Conservation (phyloP, 2,888 invertebrate species). For the Oeneis ivallda region DNA sequence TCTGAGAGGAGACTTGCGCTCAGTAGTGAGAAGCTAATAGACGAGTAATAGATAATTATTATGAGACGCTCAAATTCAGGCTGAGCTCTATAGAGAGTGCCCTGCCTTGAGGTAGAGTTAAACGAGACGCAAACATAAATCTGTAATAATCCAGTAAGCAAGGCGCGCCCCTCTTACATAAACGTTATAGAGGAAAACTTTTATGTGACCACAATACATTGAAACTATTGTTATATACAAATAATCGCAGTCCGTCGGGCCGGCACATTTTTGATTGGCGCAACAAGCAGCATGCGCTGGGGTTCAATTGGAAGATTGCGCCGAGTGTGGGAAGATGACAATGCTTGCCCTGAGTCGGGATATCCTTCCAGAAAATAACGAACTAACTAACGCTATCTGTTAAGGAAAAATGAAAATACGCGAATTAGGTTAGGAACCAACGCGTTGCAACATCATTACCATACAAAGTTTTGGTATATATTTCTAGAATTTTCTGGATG, state of each 20-base stretch:
- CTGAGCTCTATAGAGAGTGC: no score
- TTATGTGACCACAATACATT: constrained; percentile 18
- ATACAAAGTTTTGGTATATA: not conserved
- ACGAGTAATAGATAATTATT: no score
- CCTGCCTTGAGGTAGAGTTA: no score
- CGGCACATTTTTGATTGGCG: constrained; percentile 77
- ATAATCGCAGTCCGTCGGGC: constrained; percentile 43
- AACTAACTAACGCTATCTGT: constrained; percentile 44
- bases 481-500: no score
- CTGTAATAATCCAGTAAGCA: not conserved
- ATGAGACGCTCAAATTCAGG: no score
- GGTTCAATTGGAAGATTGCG: constrained; percentile 78
- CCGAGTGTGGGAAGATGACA: constrained; percentile 73
- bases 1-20: no score
- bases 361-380: constrained; percentile 79
- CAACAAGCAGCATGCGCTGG: constrained; percentile 71
- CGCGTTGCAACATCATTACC: not conserved
- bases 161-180: constrained; percentile 3
- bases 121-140: no score
- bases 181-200: constrained; percentile 19
- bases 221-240: constrained; percentile 29
- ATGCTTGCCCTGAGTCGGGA: constrained; percentile 73
- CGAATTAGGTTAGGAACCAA: no score
- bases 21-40: no score
- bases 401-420: not conserved